Percentiles rank a stretch among this genome's conserved stretches.
These are phyloP conservation scores for Ammospiza caudacuta DNA, from an alignment of 2,113 vertebrate genomes.

Conservation along the genomic window DNA sequence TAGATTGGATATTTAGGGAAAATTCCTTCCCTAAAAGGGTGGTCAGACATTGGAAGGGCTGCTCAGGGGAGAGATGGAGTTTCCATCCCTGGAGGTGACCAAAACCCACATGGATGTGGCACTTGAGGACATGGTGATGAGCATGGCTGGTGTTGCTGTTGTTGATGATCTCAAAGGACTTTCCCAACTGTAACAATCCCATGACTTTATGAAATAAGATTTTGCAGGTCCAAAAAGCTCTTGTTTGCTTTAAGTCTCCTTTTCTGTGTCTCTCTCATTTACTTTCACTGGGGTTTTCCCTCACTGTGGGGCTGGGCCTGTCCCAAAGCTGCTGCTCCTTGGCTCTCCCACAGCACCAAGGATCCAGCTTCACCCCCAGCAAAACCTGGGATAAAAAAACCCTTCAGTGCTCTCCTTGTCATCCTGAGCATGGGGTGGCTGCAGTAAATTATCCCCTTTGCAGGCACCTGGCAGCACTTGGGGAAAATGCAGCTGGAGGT, in stretches of 20 bases:
- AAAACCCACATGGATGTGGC: rapidly evolving
- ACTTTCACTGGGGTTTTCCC: neutral
- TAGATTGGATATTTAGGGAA: neutral
- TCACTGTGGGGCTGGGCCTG: neutral
- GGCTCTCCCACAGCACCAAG: neutral
- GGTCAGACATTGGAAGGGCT: neutral
- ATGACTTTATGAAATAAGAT: neutral
- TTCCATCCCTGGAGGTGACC: neutral
- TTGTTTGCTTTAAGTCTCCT: neutral
- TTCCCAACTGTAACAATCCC: neutral
- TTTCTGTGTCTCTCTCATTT: neutral
- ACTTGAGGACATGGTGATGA: rapidly evolving
- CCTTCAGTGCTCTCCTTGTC: neutral
- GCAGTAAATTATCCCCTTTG: neutral
- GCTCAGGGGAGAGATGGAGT: neutral
- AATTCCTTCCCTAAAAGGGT: neutral
- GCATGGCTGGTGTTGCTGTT: rapidly evolving
- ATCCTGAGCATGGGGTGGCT: neutral
- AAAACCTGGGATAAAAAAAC: neutral
- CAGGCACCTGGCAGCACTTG: neutral
- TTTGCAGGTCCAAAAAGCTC: neutral
- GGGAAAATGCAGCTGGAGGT: neutral
- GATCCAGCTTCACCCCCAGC: neutral
- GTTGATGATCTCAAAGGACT: neutral
- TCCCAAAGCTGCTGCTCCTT: neutral